Evolutionary conservation across 2,113 vertebrate species (phyloP), one percentile per base, ranked within the genome.

Genomic region (Chaetodon auriga): DNA sequence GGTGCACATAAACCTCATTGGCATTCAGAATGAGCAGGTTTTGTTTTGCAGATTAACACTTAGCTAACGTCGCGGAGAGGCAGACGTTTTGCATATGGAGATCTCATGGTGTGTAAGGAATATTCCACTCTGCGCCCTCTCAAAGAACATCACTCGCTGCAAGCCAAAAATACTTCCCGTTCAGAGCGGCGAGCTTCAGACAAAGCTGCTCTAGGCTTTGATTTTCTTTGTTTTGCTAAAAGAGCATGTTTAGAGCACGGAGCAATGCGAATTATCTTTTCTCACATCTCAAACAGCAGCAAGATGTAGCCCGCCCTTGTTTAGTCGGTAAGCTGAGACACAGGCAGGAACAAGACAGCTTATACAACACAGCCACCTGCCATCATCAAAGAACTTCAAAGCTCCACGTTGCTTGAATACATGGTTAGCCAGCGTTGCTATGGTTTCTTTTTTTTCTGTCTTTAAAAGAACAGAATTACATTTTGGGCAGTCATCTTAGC

Each of bases 31-130:
- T 46, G 63, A 85, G 75, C 54, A 63, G 76, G 68, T 81, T 78
- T 84, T 85, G 76, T 84, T 90, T 85, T 74, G 84, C 81, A 83
- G 81, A 87, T 90, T 83, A 78, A 45, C 75, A 66, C 71, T 61
- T 15, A 53, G 76, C 80, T 62, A 48, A 85, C 35, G 58, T 61
- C 72, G 68, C 54, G 6, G 62, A 64, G 70, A 74, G 10, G 68
- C 49, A 66, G 65, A 62, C 64, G n/a, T 86, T 92, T 87, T 81
- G 57, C 64, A 85, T 62, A 71, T 58, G 12, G 30, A 51, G 74
- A 58, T 80, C 38, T 80, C 45, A 30, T 8, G 19, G 49, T 15
- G 48, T 18, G n/a, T 46, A 25, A 61, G 69, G 70, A 83, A 82
- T 77, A 69, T 88, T 83, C 38, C 74, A 69, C 76, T 72, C 16